Conservation (phyloP, 2,113 vertebrate species). For the Okapia johnstoni region DNA sequence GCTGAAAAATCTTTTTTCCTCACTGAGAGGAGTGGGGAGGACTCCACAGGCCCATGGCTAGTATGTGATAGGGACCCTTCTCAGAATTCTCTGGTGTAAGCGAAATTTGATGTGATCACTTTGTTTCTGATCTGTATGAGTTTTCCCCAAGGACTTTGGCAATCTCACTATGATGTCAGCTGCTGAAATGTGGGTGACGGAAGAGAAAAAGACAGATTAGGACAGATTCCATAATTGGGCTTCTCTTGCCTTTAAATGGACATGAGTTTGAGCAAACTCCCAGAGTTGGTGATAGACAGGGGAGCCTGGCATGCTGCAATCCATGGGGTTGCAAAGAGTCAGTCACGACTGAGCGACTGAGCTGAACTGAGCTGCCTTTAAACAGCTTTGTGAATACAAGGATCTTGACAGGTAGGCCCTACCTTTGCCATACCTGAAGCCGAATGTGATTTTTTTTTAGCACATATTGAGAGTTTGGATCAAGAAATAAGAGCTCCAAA, state of each 20-base stretch:
- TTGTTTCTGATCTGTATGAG: not conserved
- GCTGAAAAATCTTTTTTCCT: not conserved
- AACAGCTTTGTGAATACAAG: constrained; percentile 21
- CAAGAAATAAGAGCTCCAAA: not conserved
- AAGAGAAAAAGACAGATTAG: not conserved
- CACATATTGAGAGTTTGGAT: not conserved
- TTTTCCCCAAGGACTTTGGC: not conserved
- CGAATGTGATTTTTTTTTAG: not conserved
- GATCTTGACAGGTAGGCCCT: not conserved
- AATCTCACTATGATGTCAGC: not conserved
- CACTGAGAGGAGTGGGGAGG: not conserved
- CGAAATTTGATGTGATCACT: not conserved
- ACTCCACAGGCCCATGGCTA: not conserved
- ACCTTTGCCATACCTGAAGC: not conserved
- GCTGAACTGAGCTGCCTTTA: not conserved
- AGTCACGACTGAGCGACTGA: not conserved
- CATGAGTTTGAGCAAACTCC: not conserved
- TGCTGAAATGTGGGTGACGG: not conserved
- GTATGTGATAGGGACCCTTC: not conserved
- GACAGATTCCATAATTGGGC: not conserved
- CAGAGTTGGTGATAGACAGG: not conserved
- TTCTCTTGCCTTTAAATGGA: constrained; percentile 27
- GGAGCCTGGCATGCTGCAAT: not conserved
- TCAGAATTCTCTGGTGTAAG: not conserved
- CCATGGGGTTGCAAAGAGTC: not conserved